Base-by-base conservation (phyloP, 2,113 vertebrate genomes). In the Sebastes schlegelii region DNA sequence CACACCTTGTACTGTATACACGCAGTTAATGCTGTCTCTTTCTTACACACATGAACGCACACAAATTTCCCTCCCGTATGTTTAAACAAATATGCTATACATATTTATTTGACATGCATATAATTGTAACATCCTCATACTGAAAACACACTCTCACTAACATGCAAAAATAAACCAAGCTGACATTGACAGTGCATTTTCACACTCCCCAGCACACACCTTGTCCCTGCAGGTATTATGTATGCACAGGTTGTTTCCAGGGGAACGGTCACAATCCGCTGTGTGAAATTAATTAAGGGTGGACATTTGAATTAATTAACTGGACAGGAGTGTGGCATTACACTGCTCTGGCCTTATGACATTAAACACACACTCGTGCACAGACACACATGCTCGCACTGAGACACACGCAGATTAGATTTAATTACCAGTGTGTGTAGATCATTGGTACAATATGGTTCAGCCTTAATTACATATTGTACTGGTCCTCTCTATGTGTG, bases 291-390 rank as follows among this genome's bases (percentile, higher is more conserved):
- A 92, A 94, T 92, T 92, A 92, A 69, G 51, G 79, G 43, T 77
- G 90, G 91, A 91, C 86, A 90, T 93, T 93, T 89, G 84, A 92
- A 91, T 91, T 93, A 87, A 94, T 93, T 91, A 94, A 80, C 87
- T 80, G 73, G 88, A 84, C 21, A 80, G 79, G 74, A 88, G 83
- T 85, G 63, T 92, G 89, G 68, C 85, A 89, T 91, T 90, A 91
- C 57, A 73, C 90, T 74, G 76, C 51, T 78, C 72, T 84, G 85
- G 75, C 90, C 91, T 89, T 74, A 63, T 91, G 91, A 88, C 91
- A 90, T 94, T 87, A 83, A 89, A 82, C 80, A 86, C 78, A 77
- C 73, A 58, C n/a, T 46, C 5, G 45, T 4, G 8, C 55, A 67
- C 48, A 64, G 11, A 85, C 72, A 87, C 72, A 87, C 85, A 61